Base-by-base conservation (phyloP, 2,888 invertebrate genomes). In the Zonitis immaculata region DNA sequence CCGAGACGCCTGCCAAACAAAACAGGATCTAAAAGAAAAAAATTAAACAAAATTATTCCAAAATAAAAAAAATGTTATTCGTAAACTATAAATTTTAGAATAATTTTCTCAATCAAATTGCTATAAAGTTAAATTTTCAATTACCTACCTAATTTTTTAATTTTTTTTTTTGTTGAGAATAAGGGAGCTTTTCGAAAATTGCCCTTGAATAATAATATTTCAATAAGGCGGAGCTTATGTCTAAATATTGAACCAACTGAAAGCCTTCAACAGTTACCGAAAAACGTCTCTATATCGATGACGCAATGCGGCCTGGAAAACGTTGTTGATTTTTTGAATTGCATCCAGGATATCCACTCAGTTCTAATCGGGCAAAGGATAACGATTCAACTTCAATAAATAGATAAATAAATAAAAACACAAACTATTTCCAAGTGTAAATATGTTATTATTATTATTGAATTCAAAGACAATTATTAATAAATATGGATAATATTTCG, bases 401-500 rank as follows among this genome's bases (percentile, higher is more conserved):
- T 7, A 8, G 7, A 32, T n/a, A n/a, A n/a, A n/a, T n/a, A n/a
- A n/a, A n/a, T n/a, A n/a, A n/a, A n/a, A n/a, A n/a, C n/a, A n/a
- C n/a, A n/a, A n/a, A n/a, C n/a, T 22, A 5, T 22, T 22, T 22
- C 3, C 22, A 22, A 26, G 26, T 26, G 26, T 26, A 6, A 7
- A 26, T 2, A 26, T 26, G n/a, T n/a, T n/a, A n/a, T n/a, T n/a
- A n/a, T n/a, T 28, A 26, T 11, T 44, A 5, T 12, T 9, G 18
- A 18, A 9, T 35, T 18, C 1, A 9, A 7, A 32, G 14, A 32
- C 18, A 8, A 6, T 35, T 18, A 11, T 35, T 35, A 16, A 16
- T 39, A 6, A 39, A 39, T 26, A 55, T 55, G 55, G 51, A 51
- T 39, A 43, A 46, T 26, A 26, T 56, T n/a, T 39, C 43, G 4